A percentile compares a stretch with the other conserved stretches of the same genome.
These are phyloP conservation scores for Cyprinella venusta DNA, from an alignment of 2,797 vertebrate genomes.

Conservation along the genomic window DNA sequence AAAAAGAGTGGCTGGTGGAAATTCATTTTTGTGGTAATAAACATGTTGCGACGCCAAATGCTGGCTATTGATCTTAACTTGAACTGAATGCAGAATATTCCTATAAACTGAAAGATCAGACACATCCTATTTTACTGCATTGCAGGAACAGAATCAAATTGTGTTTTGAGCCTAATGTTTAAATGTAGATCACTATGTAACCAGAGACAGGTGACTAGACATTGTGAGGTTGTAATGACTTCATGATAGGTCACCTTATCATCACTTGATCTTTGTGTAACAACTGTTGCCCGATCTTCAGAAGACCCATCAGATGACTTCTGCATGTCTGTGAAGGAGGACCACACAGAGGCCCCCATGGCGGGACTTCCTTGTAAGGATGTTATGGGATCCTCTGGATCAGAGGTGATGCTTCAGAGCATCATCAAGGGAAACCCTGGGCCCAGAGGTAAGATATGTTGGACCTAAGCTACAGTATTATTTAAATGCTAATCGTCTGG, in stretches of 20 bases:
- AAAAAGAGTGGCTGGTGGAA: background rate
- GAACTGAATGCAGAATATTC: background rate
- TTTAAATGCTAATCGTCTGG: background rate
- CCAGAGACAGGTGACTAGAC: background rate
- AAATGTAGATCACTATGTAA: conserved; percentile 1
- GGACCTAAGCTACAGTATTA: background rate
- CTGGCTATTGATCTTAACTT: background rate
- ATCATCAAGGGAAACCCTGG: conserved; percentile 81
- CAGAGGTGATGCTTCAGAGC: conserved; percentile 81
- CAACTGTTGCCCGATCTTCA: conserved; percentile 37
- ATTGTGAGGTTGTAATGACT: conserved; percentile 3
- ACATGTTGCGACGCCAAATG: background rate
- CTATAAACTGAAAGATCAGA: background rate
- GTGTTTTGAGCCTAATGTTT: conserved; percentile 5
- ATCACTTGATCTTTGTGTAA: conserved; percentile 7
- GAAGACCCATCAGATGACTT: conserved; percentile 79
- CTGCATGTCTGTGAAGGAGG: conserved; percentile 85
- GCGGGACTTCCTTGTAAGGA: conserved; percentile 84
- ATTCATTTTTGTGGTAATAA: background rate
- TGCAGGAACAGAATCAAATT: background rate
- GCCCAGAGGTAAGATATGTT: conserved; percentile 80
- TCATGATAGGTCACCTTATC: background rate
- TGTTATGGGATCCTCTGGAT: conserved; percentile 66
- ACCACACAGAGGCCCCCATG: conserved; percentile 78
- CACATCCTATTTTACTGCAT: background rate